Evolutionary conservation across 2,113 vertebrate genomes (phyloP), one percentile per base, ranked within the genome.

Genomic region (Puffinus mauretanicus): DNA sequence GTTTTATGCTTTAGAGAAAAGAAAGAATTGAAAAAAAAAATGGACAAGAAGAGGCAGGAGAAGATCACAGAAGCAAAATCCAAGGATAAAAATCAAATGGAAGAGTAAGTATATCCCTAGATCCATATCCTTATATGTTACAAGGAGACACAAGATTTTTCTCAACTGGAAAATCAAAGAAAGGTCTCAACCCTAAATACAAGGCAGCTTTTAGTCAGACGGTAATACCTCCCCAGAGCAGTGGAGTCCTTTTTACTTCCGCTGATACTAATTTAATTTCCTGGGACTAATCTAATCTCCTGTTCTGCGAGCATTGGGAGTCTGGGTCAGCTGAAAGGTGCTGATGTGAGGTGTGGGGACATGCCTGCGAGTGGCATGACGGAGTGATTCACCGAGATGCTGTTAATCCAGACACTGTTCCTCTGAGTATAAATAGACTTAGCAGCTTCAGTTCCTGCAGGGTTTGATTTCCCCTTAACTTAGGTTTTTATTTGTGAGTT

Each of bases 21-120:
- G 98, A 99, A 99, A 86, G 99, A 99, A 47, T 89, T 99, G 42
- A 99, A 99, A 97, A 99, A 99, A 97, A 99, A 99, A 97, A 99
- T 99, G 99, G 99, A 99, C 96, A 99, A 99, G 95, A 99, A 99
- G 94, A 98, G 99, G 42, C 99, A 99, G 94, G 99, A 99, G 96
- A 99, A 99, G 97, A 99, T 99, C 89, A 99, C 98, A 8, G 99
- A 99, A 93, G 99, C 99, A 18, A 99, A 99, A 95, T 99, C 99
- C 16, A 99, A 99, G 97, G 99, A 99, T 97, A 99, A 99, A 97
- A 99, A 99, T 65, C 98, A 99, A 89, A 99, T 99, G 93, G 99
- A 99, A 91, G 99, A 99, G 99, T 99, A 96, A 98, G 99, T 98
- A 14, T 25, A 42, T 44, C 30, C 52, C 57, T 54, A 19, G 36